Evolutionary conservation across 2,797 vertebrate genomes (phyloP).

Genomic region (Sebastes diaconus): DNA sequence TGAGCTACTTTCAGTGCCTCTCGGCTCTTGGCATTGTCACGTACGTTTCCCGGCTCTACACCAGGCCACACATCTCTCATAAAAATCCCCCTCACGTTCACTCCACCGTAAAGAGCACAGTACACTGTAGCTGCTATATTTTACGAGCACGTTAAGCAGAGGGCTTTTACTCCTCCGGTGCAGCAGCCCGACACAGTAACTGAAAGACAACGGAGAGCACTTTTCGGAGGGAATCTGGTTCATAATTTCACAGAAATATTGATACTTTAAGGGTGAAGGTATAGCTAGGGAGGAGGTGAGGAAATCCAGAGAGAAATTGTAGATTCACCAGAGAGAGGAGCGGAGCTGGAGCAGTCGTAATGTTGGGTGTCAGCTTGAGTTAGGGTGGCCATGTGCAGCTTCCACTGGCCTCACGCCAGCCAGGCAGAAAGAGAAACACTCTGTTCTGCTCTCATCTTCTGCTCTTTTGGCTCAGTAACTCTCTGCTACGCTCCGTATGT

Average conservation of each 20-base stretch:
- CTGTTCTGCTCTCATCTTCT: conserved; percentile 31
- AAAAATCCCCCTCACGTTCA: conserved; percentile 22
- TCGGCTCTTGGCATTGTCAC: conserved; percentile 31
- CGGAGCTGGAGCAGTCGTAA: conserved; percentile 22
- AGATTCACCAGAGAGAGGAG: conserved; percentile 17
- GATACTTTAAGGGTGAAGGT: conserved; percentile 2
- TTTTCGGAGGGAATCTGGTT: conserved; percentile 11
- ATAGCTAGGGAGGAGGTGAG: neutral
- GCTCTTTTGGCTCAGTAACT: conserved; percentile 12
- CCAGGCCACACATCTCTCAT: conserved; percentile 22
- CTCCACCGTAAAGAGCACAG: conserved; percentile 26
- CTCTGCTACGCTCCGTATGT: conserved; percentile 10
- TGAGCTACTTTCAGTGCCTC: neutral
- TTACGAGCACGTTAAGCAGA: conserved; percentile 54
- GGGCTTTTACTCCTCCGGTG: conserved; percentile 23
- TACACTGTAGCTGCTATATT: conserved; percentile 28
- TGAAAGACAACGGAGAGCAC: neutral
- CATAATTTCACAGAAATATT: conserved; percentile 25
- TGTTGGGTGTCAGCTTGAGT: conserved; percentile 45
- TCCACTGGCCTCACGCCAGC: conserved; percentile 19
- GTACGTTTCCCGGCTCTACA: conserved; percentile 18
- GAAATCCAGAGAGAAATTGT: neutral
- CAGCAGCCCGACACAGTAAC: neutral
- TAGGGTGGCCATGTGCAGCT: conserved; percentile 28
- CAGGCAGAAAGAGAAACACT: conserved; percentile 26